Percentiles rank a stretch among this genome's conserved stretches.
Evolutionary conservation across 2,888 invertebrate genomes (phyloP).

Genomic region (Acrobasis consociella): DNA sequence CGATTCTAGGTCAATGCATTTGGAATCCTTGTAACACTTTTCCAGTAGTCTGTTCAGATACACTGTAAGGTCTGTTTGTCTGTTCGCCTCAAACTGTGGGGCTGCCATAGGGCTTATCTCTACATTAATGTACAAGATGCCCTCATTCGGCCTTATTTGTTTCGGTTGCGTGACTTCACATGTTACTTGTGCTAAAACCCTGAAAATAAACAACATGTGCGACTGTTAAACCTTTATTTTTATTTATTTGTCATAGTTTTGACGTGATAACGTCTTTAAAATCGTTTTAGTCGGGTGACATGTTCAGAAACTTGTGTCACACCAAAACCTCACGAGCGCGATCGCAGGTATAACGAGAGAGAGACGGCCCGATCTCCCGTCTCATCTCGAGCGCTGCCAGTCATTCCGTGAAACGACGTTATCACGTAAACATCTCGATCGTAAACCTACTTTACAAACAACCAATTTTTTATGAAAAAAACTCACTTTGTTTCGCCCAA

Average conservation of each 20-base stretch:
- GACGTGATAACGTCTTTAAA: too few relatives aligned
- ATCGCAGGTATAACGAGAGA: too few relatives aligned
- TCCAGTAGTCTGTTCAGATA: slow-evolving; percentile 92
- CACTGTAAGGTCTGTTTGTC: slow-evolving; percentile 87
- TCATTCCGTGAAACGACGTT: too few relatives aligned
- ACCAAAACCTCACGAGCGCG: too few relatives aligned
- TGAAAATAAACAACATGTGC: slow-evolving; percentile 55
- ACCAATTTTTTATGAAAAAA: neutral
- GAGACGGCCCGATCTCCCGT: too few relatives aligned
- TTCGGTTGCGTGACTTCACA: slow-evolving; percentile 94
- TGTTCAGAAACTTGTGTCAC: too few relatives aligned
- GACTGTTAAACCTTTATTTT: too few relatives aligned
- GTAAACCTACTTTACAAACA: too few relatives aligned
- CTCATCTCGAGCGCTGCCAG: too few relatives aligned
- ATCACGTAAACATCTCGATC: too few relatives aligned
- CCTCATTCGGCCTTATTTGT: slow-evolving; percentile 93
- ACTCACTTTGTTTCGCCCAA: slow-evolving; percentile 90
- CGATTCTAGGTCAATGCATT: slow-evolving; percentile 95
- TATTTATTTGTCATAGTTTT: neutral
- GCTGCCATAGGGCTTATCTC: slow-evolving; percentile 94
- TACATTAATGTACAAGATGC: slow-evolving; percentile 91
- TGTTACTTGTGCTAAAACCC: slow-evolving; percentile 93
- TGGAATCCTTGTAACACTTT: slow-evolving; percentile 94
- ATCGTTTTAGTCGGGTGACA: too few relatives aligned
- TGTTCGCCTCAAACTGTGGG: slow-evolving; percentile 90